These are phyloP conservation scores for Pegoplata infirma DNA, from an alignment of 2,888 invertebrate genomes.

Conservation along the genomic window DNA sequence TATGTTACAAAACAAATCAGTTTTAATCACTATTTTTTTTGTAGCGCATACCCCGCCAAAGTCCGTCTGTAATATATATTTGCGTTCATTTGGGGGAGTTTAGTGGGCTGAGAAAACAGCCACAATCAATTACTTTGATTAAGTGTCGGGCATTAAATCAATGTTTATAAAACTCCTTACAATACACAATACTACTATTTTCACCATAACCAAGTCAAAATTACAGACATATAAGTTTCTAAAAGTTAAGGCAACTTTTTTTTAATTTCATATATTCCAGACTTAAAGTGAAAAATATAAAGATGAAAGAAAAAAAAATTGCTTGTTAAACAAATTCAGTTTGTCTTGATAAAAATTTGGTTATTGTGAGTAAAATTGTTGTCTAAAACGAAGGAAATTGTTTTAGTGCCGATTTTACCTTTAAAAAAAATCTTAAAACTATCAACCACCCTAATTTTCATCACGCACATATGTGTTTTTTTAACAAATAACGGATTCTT, in stretches of 20 bases:
- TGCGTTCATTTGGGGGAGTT: neutral
- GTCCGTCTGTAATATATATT: slow-evolving; percentile 8
- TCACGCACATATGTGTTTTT: slow-evolving; percentile 40
- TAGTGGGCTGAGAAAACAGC: slow-evolving; percentile 9
- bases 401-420: too few relatives aligned
- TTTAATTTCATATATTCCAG: too few relatives aligned
- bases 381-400: too few relatives aligned
- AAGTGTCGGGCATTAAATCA: slow-evolving; percentile 66
- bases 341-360: too few relatives aligned
- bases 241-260: too few relatives aligned
- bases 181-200: slow-evolving; percentile 9
- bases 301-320: too few relatives aligned
- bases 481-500: slow-evolving; percentile 39
- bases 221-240: too few relatives aligned
- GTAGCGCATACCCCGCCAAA: neutral
- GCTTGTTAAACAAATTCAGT: too few relatives aligned
- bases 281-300: too few relatives aligned
- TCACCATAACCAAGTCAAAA: neutral
- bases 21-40: slow-evolving; percentile 37
- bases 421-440: too few relatives aligned
- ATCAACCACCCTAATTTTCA: too few relatives aligned
- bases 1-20: slow-evolving; percentile 36
- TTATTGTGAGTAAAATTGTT: too few relatives aligned
- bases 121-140: slow-evolving; percentile 64
- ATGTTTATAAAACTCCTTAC: slow-evolving; percentile 53